Conservation (phyloP, 2,797 vertebrate genomes). For the Coreius guichenoti region DNA sequence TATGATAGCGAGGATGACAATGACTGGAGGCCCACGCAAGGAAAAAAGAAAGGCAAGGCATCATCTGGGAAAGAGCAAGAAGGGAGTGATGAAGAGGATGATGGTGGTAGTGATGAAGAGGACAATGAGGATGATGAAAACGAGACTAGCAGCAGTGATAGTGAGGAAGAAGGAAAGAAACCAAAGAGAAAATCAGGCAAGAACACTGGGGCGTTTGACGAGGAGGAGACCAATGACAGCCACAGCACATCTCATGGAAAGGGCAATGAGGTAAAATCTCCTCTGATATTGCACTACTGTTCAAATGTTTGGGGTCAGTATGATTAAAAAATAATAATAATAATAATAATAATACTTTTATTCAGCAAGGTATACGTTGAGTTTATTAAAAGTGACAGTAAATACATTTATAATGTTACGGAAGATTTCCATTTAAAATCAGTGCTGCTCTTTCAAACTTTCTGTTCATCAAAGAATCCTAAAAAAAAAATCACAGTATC, state of each 20-base stretch:
- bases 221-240: constrained; percentile 98
- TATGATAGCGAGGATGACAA: constrained; percentile 99
- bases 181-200: constrained; percentile 87
- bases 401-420: neutral
- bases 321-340: neutral
- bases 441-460: neutral
- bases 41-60: constrained; percentile 85
- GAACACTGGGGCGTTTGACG: constrained; percentile 87
- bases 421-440: neutral
- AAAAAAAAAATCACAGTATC: neutral
- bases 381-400: neutral
- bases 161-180: constrained; percentile 88
- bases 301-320: neutral
- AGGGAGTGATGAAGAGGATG: constrained; percentile 78
- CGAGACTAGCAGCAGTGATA: constrained; percentile 89
- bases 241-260: constrained; percentile 95
- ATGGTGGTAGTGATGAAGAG: constrained; percentile 51
- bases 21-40: constrained; percentile 92
- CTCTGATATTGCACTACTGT: neutral
- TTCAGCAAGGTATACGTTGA: neutral
- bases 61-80: constrained; percentile 81
- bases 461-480: neutral
- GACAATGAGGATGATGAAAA: constrained; percentile 69
- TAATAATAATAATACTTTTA: neutral
- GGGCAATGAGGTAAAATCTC: constrained; percentile 89